Evolutionary conservation across 2,113 vertebrate species (phyloP).

Genomic region (Nasalis larvatus): DNA sequence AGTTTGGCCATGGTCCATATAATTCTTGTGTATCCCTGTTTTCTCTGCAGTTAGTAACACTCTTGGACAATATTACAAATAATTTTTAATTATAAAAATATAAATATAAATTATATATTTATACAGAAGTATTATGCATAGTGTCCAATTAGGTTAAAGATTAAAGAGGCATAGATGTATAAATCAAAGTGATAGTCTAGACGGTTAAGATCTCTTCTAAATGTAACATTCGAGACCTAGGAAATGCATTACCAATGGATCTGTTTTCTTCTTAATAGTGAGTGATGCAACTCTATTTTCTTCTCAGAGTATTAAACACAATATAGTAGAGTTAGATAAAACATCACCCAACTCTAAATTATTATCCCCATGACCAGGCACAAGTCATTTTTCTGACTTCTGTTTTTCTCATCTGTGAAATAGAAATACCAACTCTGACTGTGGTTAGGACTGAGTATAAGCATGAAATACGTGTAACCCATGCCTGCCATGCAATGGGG

Average conservation of each 20-base stretch:
- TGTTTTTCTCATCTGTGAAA: not conserved
- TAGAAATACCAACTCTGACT: not conserved
- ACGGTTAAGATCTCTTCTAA: not conserved
- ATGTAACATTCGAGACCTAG: not conserved
- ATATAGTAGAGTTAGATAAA: not conserved
- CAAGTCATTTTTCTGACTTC: not conserved
- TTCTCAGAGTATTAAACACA: not conserved
- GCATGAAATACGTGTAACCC: not conserved
- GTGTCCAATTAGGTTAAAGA: slow-evolving; percentile 16
- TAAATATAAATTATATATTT: not conserved
- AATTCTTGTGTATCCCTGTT: not conserved
- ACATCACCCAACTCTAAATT: not conserved
- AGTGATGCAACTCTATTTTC: not conserved
- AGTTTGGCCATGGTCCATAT: not conserved
- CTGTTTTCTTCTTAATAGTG: not conserved
- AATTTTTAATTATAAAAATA: not conserved
- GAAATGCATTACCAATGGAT: not conserved
- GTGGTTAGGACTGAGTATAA: not conserved
- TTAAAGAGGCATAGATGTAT: not conserved
- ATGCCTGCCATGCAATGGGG: not conserved
- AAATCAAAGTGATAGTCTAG: not conserved
- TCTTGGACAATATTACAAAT: not conserved
- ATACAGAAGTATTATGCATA: not conserved
- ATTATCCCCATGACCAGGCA: not conserved
- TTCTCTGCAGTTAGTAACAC: not conserved